Conservation (phyloP, 2,888 invertebrate species). For the Agrilus mali region DNA sequence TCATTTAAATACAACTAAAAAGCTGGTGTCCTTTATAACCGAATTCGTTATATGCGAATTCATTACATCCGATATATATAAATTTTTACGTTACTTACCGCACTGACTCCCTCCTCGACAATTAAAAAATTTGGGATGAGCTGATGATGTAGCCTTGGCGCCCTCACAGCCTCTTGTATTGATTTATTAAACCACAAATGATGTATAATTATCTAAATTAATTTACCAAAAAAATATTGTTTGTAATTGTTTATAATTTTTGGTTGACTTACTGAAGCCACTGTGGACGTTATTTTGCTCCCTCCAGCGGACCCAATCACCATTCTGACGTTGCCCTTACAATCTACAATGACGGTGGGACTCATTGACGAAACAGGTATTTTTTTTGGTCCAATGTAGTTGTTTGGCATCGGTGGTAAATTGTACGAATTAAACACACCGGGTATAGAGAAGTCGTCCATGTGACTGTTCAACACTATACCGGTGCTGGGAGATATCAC, state of each 20-base stretch:
- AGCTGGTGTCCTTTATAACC: too few relatives aligned
- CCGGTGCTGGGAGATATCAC: slow-evolving; percentile 63
- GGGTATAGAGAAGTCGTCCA: slow-evolving; percentile 81
- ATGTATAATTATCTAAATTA: slow-evolving; percentile 36
- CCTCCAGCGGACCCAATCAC: slow-evolving; percentile 81
- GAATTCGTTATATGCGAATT: too few relatives aligned
- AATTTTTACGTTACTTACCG: too few relatives aligned
- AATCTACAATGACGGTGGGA: slow-evolving; percentile 64
- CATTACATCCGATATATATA: too few relatives aligned
- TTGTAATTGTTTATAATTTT: neutral
- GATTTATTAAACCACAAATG: slow-evolving; percentile 43
- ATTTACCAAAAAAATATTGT: too few relatives aligned
- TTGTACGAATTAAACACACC: slow-evolving; percentile 51
- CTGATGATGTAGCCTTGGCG: slow-evolving; percentile 49
- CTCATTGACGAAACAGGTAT: slow-evolving; percentile 86
- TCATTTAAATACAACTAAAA: too few relatives aligned
- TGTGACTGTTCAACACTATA: slow-evolving; percentile 74
- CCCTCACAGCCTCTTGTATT: slow-evolving; percentile 40
- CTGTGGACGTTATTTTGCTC: slow-evolving; percentile 75
- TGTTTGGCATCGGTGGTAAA: slow-evolving; percentile 70
- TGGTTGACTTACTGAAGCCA: slow-evolving; percentile 49
- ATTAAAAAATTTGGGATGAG: slow-evolving; percentile 42
- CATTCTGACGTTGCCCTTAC: slow-evolving; percentile 46
- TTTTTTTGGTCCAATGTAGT: slow-evolving; percentile 71
- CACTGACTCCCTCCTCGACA: slow-evolving; percentile 37